Percentiles rank a stretch among this genome's conserved stretches.
These are phyloP conservation scores for Synergus itoensis DNA, from an alignment of 2,888 invertebrate genomes.

Conservation along the genomic window DNA sequence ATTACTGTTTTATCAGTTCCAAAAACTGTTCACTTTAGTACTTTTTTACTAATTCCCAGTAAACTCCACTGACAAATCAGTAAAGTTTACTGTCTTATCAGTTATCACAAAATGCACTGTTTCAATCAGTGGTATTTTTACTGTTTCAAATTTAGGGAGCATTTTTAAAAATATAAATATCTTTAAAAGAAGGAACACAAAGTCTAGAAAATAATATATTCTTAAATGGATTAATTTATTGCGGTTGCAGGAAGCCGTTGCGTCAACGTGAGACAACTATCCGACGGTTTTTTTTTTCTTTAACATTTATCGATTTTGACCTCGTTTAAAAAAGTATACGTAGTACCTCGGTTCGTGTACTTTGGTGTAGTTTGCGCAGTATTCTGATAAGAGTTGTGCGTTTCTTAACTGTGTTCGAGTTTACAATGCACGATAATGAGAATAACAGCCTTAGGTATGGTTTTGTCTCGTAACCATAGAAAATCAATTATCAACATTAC, in stretches of 20 bases:
- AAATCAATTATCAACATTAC: not conserved
- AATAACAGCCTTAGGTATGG: conserved; percentile 43
- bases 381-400: conserved; percentile 52
- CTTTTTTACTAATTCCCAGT: too few species aligned
- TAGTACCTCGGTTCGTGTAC: conserved; percentile 1
- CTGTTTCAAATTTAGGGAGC: too few species aligned
- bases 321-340: conserved; percentile 25
- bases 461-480: not conserved
- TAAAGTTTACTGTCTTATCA: too few species aligned
- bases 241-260: conserved; percentile 20
- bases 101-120: too few species aligned
- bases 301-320: conserved; percentile 40
- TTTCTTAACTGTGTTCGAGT: conserved; percentile 48
- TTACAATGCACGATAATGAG: conserved; percentile 55
- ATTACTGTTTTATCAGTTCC: too few species aligned
- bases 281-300: not conserved
- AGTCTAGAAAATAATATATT: not conserved
- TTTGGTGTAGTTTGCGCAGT: conserved; percentile 46
- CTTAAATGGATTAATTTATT: conserved; percentile 23
- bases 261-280: conserved; percentile 6
- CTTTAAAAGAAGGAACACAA: not conserved
- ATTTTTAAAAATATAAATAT: not conserved
- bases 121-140: too few species aligned
- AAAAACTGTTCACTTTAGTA: too few species aligned
- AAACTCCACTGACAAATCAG: too few species aligned